These are phyloP conservation scores for Lydus trimaculatus DNA, from an alignment of 2,888 invertebrate genomes.

Conservation along the genomic window DNA sequence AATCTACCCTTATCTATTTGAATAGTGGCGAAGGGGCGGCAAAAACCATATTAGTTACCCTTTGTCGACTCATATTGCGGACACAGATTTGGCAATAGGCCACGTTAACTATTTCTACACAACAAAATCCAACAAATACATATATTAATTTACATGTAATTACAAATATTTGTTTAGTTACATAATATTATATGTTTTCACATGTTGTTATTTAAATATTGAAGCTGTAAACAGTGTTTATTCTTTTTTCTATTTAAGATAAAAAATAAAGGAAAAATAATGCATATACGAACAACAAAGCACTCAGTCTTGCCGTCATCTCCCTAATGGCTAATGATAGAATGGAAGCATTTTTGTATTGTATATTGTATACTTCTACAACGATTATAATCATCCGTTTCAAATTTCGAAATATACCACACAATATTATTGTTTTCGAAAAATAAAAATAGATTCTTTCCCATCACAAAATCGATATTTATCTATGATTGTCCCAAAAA, in stretches of 20 bases:
- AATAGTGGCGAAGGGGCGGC: constrained; percentile 60
- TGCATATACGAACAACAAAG: background rate
- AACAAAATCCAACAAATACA: constrained; percentile 23
- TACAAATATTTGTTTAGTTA: background rate
- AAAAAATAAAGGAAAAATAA: background rate
- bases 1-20: constrained; percentile 61
- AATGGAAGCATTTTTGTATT: constrained; percentile 4
- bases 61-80: constrained; percentile 55
- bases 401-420: background rate
- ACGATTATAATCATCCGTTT: background rate
- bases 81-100: constrained; percentile 46
- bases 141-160: constrained; percentile 1
- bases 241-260: background rate
- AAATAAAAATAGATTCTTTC: background rate
- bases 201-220: background rate
- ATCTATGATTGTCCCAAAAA: background rate
- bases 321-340: constrained; percentile 4
- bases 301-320: background rate
- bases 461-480: background rate
- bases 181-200: background rate
- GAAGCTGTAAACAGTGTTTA: background rate
- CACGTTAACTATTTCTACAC: constrained; percentile 18
- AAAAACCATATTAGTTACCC: constrained; percentile 61
- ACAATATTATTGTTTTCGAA: background rate
- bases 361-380: background rate